Percentiles rank a stretch among this genome's conserved stretches.
phyloP scores from a whole-genome alignment of 2,113 vertebrate species.

The Alethe castanea region DNA sequence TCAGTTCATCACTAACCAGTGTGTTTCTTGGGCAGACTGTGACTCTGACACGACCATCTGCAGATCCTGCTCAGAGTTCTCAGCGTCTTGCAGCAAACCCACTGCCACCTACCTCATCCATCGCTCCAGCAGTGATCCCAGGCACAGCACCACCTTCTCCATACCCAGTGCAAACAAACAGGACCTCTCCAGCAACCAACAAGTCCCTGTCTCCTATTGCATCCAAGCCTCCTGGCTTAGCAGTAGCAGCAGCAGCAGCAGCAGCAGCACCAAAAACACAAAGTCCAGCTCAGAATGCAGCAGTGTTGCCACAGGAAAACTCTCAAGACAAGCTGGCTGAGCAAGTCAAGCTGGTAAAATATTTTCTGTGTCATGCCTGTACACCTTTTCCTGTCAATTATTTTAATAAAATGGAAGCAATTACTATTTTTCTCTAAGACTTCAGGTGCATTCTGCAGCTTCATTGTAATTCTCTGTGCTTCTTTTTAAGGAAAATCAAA shows the following conservation, averaged over 20 bases:
- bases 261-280: conserved; percentile 77
- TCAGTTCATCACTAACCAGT: not conserved
- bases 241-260: conserved; percentile 64
- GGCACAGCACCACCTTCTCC: conserved; percentile 71
- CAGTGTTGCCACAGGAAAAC: conserved; percentile 78
- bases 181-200: conserved; percentile 76
- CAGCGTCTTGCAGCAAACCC: conserved; percentile 81
- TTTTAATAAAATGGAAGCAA: not conserved
- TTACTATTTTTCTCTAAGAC: not conserved
- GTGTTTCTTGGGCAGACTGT: conserved; percentile 76
- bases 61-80: conserved; percentile 79
- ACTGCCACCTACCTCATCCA: conserved; percentile 72
- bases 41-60: conserved; percentile 77
- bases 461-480: not conserved
- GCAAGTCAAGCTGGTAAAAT: conserved; percentile 89
- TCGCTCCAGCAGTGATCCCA: conserved; percentile 68
- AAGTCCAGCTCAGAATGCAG: conserved; percentile 77
- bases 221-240: conserved; percentile 83
- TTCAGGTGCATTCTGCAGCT: not conserved
- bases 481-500: conserved; percentile 83
- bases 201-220: conserved; percentile 78
- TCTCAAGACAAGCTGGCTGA: conserved; percentile 92
- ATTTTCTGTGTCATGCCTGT: not conserved
- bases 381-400: not conserved
- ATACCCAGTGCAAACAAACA: conserved; percentile 75